Conservation (phyloP, 2,888 invertebrate genomes). For the Lithodes maja region DNA sequence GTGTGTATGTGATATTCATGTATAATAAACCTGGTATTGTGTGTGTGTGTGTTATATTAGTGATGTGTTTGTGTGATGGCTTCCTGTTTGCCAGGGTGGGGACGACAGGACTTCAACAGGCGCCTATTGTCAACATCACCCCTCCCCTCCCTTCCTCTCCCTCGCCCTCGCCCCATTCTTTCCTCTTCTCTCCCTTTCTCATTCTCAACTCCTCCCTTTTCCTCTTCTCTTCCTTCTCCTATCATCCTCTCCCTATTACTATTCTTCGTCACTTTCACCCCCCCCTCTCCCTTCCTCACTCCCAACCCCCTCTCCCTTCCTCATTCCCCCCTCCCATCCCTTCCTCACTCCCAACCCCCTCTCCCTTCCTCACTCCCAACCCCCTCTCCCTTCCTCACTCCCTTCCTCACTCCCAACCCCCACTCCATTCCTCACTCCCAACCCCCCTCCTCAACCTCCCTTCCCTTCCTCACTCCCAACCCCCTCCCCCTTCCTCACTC, state of each 20-base stretch:
- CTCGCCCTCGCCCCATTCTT: not conserved
- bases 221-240: not conserved
- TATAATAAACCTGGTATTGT: not conserved
- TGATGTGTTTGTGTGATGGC: not conserved
- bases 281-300: not conserved
- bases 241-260: too few relatives aligned
- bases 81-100: slow-evolving; percentile 9
- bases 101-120: not conserved
- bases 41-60: not conserved
- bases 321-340: not conserved
- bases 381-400: not conserved
- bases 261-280: not conserved
- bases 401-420: not conserved
- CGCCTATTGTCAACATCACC: not conserved
- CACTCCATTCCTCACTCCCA: not conserved
- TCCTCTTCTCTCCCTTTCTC: not conserved
- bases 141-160: not conserved
- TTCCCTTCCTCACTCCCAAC: not conserved
- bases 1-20: not conserved
- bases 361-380: not conserved
- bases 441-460: not conserved
- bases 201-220: not conserved
- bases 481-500: not conserved
- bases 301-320: not conserved
- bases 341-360: not conserved